Conservation (phyloP, 2,113 vertebrate genomes). For the Toxotes jaculatrix region DNA sequence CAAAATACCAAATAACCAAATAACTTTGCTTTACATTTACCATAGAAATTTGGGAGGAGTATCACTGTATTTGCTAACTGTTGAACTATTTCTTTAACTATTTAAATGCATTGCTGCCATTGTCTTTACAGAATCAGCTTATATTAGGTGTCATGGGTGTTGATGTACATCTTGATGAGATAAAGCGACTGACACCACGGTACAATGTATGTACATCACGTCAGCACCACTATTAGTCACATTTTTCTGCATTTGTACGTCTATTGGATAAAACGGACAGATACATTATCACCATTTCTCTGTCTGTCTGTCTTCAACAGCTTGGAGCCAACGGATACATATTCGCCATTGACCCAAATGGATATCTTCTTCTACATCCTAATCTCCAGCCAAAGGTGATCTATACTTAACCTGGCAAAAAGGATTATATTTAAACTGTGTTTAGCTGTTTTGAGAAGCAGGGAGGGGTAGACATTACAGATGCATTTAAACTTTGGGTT, state of each 20-base stretch:
- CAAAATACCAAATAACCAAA: background rate
- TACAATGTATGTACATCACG: slow-evolving; percentile 89
- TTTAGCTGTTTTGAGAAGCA: background rate
- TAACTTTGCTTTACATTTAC: background rate
- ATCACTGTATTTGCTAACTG: background rate
- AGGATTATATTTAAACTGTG: background rate
- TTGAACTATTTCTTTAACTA: background rate
- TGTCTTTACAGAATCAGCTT: slow-evolving; percentile 91
- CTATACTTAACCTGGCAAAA: background rate
- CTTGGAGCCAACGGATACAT: slow-evolving; percentile 97
- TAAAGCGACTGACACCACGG: slow-evolving; percentile 94
- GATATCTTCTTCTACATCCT: slow-evolving; percentile 97
- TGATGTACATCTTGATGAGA: slow-evolving; percentile 96
- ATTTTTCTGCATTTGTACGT: background rate
- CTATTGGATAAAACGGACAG: background rate
- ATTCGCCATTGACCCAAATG: slow-evolving; percentile 98
- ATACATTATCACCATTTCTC: background rate
- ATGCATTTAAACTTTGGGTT: background rate
- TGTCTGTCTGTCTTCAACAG: slow-evolving; percentile 57
- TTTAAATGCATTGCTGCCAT: background rate
- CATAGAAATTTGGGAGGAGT: background rate
- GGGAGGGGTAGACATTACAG: background rate
- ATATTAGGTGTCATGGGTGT: slow-evolving; percentile 98
- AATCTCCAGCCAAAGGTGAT: slow-evolving; percentile 94
- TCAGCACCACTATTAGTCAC: background rate